phyloP scores from a whole-genome alignment of 2,113 vertebrate species.

The Hippocampus barbouri region DNA sequence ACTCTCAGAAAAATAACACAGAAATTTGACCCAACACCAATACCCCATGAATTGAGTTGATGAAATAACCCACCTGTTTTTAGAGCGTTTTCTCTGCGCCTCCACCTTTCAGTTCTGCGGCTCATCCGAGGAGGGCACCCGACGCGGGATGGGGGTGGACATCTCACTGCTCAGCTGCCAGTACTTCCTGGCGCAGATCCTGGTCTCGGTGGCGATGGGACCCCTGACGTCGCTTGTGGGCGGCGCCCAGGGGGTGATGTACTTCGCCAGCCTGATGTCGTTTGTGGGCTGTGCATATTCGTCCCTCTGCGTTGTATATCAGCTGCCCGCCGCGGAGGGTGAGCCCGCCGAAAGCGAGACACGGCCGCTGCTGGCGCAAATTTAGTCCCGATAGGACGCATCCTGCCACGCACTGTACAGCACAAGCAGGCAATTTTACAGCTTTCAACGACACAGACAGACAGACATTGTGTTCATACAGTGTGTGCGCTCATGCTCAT shows the following conservation, averaged over 20 bases:
- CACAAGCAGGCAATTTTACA: constrained; percentile 39
- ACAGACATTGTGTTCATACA: constrained; percentile 63
- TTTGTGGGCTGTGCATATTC: constrained; percentile 94
- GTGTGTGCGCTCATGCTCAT: constrained; percentile 58
- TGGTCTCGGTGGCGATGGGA: constrained; percentile 90
- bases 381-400: constrained; percentile 53
- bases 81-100: constrained; percentile 7
- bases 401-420: constrained; percentile 56
- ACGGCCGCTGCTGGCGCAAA: constrained; percentile 80
- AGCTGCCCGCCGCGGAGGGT: constrained; percentile 79
- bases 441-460: constrained; percentile 57
- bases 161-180: constrained; percentile 97
- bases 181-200: constrained; percentile 95
- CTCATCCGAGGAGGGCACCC: constrained; percentile 79
- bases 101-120: constrained; percentile 79
- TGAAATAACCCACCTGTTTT: no score
- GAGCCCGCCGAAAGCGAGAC: constrained; percentile 80
- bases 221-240: constrained; percentile 91
- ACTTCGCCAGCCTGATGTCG: constrained; percentile 90
- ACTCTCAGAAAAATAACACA: no score
- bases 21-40: no score
- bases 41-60: no score
- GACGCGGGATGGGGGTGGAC: constrained; percentile 91
- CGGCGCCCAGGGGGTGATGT: constrained; percentile 94
- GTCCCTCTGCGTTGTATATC: constrained; percentile 89